phyloP scores from a whole-genome alignment of 2,113 vertebrate species.

The Phocoena sinus region DNA sequence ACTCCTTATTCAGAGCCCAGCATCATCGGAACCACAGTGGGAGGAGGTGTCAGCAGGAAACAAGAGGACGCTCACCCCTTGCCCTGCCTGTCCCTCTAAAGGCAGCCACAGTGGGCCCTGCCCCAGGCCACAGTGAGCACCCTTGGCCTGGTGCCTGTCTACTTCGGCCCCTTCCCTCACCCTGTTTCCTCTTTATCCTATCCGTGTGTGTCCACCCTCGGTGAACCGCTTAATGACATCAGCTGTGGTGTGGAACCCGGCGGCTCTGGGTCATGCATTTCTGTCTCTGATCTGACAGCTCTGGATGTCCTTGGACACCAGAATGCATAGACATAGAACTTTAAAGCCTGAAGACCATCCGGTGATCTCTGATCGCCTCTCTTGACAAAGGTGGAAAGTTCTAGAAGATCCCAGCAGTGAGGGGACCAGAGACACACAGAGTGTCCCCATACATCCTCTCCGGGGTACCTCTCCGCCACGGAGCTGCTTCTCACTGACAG shows the following conservation, averaged over 20 bases:
- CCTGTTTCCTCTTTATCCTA: neutral
- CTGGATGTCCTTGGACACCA: neutral
- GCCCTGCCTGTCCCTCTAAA: neutral
- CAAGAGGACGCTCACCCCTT: neutral
- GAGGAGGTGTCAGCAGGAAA: neutral
- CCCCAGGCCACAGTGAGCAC: too few species aligned
- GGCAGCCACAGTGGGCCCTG: neutral
- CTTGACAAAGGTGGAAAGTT: neutral
- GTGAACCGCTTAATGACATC: accelerated
- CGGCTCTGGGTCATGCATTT: accelerated
- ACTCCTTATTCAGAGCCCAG: neutral
- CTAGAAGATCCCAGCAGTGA: neutral
- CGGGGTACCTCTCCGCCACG: neutral
- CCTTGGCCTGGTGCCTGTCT: accelerated
- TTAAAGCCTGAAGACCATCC: neutral
- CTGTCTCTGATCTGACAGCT: neutral
- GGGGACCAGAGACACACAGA: neutral
- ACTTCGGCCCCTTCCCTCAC: neutral
- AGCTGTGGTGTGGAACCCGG: neutral
- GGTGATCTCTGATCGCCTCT: neutral
- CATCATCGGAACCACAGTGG: neutral
- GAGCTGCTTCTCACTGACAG: neutral
- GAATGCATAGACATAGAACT: too few species aligned
- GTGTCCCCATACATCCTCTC: neutral
- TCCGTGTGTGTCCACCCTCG: neutral